Percentiles rank a stretch among this genome's conserved stretches.
These are phyloP conservation scores for Lepilemur septentrionalis DNA, from an alignment of 2,797 vertebrate species.

Conservation along the genomic window DNA sequence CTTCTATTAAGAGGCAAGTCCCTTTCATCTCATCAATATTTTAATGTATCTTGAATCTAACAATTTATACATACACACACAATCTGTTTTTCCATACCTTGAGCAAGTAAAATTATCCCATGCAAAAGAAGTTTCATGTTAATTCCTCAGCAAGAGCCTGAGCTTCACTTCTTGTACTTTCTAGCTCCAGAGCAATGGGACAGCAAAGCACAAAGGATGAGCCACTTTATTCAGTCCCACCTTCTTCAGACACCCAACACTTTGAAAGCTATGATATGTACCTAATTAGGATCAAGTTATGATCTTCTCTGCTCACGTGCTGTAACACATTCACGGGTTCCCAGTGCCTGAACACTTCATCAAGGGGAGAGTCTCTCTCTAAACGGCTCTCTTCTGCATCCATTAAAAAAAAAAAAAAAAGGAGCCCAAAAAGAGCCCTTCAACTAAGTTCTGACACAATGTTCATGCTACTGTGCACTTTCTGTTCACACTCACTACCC, in stretches of 20 bases:
- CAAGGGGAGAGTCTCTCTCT: not conserved
- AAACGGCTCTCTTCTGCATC: not conserved
- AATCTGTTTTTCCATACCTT: not conserved
- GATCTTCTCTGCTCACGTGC: not conserved
- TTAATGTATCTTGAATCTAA: not conserved
- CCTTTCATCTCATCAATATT: not conserved
- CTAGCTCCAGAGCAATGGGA: not conserved
- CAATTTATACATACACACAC: not conserved
- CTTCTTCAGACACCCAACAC: not conserved
- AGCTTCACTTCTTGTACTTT: not conserved
- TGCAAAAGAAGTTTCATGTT: fast-evolving
- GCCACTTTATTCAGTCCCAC: not conserved
- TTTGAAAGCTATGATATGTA: not conserved
- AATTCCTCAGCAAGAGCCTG: not conserved
- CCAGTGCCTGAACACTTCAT: not conserved
- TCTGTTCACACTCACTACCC: not conserved
- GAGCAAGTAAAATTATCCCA: not conserved
- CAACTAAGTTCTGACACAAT: not conserved
- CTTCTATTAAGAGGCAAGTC: not conserved
- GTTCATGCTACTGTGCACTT: not conserved
- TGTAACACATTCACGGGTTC: not conserved
- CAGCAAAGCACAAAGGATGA: not conserved
- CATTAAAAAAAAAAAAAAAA: not conserved
- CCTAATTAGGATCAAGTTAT: not conserved
- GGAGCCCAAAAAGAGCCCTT: not conserved